Evolutionary conservation across 1,140 invertebrate genomes (phyloP), one percentile per base, ranked within the genome.

Genomic region (Stegodyphus dumicola): DNA sequence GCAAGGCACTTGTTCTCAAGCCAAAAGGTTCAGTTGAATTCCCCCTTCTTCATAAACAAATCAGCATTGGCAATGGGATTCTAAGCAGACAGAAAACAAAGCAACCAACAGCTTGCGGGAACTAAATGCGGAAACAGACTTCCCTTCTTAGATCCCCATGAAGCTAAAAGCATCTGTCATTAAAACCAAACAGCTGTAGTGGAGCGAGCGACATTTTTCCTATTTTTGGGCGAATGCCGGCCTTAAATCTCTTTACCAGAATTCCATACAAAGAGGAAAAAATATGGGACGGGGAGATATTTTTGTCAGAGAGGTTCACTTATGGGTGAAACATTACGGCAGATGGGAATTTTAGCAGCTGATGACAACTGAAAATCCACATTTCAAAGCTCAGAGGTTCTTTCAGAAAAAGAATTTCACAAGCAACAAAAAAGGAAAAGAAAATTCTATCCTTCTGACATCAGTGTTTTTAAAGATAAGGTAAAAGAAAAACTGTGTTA

Each of bases 171-270:
- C 77, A 78, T 78, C 77, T 78, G 77, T 78, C 77, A 69, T 9
- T 69, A 78, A 78, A 65, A 18, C 51, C 51, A 69, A 78, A 78
- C 77, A 78, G 67, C 77, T 78, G 77, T 51, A 33, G 17, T 66
- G 49, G 18, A 77, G 33, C 33, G 33, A 33, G 77, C 51, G 51
- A 18, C 5, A 51, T 33, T 33, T 13, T 54, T 69, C 66, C 75
- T 17, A 13, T 51, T 65, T 77, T 66, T 60, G 18, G 75, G 75
- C 33, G 33, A 33, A 33, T 66, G 48, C 33, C 9, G 18, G 49
- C 15, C 6, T 51, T n/a, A 65, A 54, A 64, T 77, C 52, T 53
- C 51, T 17, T 33, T 33, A 33, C 33, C 33, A 33, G 33, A 33
- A 33, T 3, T 33, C 3, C 33, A 33, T 33, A 33, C 33, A 33